Base-by-base conservation (phyloP, 2,797 vertebrate species). In the Anabas testudineus region DNA sequence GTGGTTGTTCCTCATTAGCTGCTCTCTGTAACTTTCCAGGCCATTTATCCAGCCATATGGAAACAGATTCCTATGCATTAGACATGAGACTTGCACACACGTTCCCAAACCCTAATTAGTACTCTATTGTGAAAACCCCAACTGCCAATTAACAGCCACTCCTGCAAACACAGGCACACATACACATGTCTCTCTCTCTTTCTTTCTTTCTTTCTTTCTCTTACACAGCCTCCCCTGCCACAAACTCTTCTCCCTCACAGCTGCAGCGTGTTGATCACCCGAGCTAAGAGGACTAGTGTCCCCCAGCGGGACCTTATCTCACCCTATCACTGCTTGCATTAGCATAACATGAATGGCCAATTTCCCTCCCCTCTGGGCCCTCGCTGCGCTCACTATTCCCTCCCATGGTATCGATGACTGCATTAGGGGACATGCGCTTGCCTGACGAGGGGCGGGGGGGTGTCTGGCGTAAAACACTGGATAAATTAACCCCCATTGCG, bases 131-230 rank as follows among this genome's bases (percentile, higher is more conserved):
- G 81, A 66, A 84, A 85, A 84, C 61, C 81, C 74, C 66, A 56
- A 78, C 73, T 47, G 83, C 81, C 91, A 91, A 91, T 94, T 90
- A 93, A 76, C 76, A 71, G 58, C 78, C 37, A 73, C 84, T 84
- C 71, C 64, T 63, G 81, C 51, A 58, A 74, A 79, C 71, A 61
- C 63, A 63, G 2, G 67, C 67, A 47, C 37, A 65, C 56, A 56
- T 30, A 48, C 64, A 41, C 30, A 41, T 43, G 59, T 46, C 66
- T 14, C 54, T 13, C 15, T 39, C 14, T 55, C 46, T 21, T 55
- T 55, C 63, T 24, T 24, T n/a, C n/a, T n/a, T n/a, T n/a, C n/a
- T 13, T 15, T 39, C 14, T 55, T 46, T 21, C 55, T 55, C 63
- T 24, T 24, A 22, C 48, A 43, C 55, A 16, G 62, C 26, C 55